These are phyloP conservation scores for Conopomorpha cramerella DNA, from an alignment of 1,140 invertebrate species.

Conservation along the genomic window DNA sequence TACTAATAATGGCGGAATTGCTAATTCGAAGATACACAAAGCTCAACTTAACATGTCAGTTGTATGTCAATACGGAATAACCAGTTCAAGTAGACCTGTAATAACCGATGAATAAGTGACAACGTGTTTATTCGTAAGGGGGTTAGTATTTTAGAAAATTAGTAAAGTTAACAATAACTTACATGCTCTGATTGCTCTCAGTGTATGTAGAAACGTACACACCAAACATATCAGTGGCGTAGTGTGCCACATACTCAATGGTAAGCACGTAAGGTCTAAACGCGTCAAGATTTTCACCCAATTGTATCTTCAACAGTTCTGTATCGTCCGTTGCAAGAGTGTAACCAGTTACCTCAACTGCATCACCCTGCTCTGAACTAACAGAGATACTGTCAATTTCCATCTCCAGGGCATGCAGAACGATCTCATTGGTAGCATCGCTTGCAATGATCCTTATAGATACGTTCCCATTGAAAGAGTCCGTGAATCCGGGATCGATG, in stretches of 20 bases:
- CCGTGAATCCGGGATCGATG: slow-evolving; percentile 61
- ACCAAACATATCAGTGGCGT: slow-evolving; percentile 43
- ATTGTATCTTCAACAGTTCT: slow-evolving; percentile 30
- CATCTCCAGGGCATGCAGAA: slow-evolving; percentile 56
- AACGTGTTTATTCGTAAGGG: no score
- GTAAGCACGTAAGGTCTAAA: slow-evolving; percentile 18
- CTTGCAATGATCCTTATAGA: slow-evolving; percentile 56
- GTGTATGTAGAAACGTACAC: slow-evolving; percentile 42
- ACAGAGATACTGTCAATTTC: slow-evolving; percentile 17
- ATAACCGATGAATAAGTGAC: no score
- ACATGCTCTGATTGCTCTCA: no score
- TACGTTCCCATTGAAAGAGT: slow-evolving; percentile 63
- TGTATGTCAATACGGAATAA: no score
- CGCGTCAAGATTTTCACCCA: slow-evolving; percentile 10
- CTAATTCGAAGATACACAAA: no score
- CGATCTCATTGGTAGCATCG: slow-evolving; percentile 42
- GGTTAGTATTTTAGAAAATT: no score
- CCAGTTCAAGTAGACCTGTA: no score
- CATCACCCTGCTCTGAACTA: slow-evolving; percentile 6
- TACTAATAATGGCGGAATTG: no score
- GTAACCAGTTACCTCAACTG: slow-evolving; percentile 5
- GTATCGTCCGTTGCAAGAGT: slow-evolving; percentile 25
- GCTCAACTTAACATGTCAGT: no score
- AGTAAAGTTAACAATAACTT: no score
- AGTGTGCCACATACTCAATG: slow-evolving; percentile 26